Percentiles rank a stretch among this genome's conserved stretches.
Evolutionary conservation across 2,113 vertebrate genomes (phyloP).

Genomic region (Pterocles orientalis): DNA sequence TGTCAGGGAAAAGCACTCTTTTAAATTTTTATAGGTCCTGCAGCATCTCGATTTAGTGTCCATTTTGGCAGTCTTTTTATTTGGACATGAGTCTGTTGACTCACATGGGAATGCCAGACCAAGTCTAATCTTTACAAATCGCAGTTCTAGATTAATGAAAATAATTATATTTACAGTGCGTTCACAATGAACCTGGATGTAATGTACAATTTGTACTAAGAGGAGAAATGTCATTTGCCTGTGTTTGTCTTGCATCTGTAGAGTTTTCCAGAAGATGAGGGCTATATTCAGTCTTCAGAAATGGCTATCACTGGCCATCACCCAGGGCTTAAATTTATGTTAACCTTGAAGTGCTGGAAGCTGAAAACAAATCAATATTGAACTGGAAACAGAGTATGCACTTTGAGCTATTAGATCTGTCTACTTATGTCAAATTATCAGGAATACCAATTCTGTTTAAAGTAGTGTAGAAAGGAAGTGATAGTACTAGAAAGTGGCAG

Average conservation of each 20-base stretch:
- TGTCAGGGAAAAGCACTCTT: neutral
- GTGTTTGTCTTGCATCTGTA: neutral
- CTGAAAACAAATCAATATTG: neutral
- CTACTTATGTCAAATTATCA: neutral
- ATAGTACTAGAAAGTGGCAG: neutral
- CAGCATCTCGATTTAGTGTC: neutral
- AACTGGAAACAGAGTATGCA: neutral
- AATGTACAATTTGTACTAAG: neutral
- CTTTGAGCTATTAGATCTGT: neutral
- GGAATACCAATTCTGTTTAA: neutral
- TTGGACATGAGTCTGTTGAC: neutral
- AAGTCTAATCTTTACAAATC: neutral
- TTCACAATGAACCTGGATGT: neutral
- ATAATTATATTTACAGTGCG: neutral
- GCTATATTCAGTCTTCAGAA: neutral
- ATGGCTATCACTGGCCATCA: neutral
- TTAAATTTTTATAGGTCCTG: neutral
- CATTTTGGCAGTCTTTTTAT: neutral
- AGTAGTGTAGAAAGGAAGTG: neutral
- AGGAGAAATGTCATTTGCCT: neutral
- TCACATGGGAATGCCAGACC: fast-evolving
- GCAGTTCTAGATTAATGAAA: neutral
- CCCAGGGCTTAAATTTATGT: neutral
- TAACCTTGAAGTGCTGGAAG: neutral
- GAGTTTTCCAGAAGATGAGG: neutral